Evolutionary conservation across 92 coral and sea anemone species (phyloP).

Genomic region (Zoanthus gigantus): DNA sequence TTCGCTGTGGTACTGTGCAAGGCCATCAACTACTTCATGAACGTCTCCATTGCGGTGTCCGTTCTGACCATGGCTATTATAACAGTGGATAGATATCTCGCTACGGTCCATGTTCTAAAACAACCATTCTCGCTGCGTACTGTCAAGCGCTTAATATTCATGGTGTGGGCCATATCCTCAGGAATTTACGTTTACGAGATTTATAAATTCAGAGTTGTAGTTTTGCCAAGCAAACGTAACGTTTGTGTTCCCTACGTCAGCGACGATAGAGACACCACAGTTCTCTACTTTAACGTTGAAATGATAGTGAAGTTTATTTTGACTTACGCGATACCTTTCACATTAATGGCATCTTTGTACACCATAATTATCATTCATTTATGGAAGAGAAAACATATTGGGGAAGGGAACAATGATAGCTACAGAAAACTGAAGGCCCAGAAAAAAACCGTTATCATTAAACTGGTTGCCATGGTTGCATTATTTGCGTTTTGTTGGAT

Average conservation of each 20-base stretch:
- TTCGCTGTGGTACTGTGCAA: slow-evolving; percentile 28
- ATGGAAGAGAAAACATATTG: slow-evolving; percentile 74
- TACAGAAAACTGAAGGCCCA: slow-evolving; percentile 65
- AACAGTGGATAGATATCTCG: slow-evolving; percentile 39
- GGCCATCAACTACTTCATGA: slow-evolving; percentile 1
- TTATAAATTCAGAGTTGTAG: slow-evolving; percentile 6
- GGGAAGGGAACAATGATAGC: slow-evolving; percentile 60
- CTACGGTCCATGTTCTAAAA: slow-evolving; percentile 25
- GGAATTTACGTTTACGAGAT: slow-evolving; percentile 14
- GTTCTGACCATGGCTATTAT: slow-evolving; percentile 33
- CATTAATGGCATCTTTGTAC: slow-evolving; percentile 71
- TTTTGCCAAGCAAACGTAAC: neutral
- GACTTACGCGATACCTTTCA: slow-evolving; percentile 73
- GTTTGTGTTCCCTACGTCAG: neutral
- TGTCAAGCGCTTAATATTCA: slow-evolving; percentile 12
- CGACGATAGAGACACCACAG: neutral
- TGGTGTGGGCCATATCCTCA: slow-evolving; percentile 13
- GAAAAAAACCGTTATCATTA: slow-evolving; percentile 71
- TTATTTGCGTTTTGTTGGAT: slow-evolving; percentile 82
- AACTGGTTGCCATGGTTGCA: slow-evolving; percentile 76
- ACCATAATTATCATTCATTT: slow-evolving; percentile 62
- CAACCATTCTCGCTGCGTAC: slow-evolving; percentile 10
- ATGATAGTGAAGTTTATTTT: slow-evolving; percentile 57
- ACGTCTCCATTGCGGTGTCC: slow-evolving; percentile 27
- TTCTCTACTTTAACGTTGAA: slow-evolving; percentile 15